A percentile compares a stretch with the other conserved stretches of the same genome.
phyloP scores from a whole-genome alignment of 1,140 invertebrate species.

The Cyphomyrmex costatus region DNA sequence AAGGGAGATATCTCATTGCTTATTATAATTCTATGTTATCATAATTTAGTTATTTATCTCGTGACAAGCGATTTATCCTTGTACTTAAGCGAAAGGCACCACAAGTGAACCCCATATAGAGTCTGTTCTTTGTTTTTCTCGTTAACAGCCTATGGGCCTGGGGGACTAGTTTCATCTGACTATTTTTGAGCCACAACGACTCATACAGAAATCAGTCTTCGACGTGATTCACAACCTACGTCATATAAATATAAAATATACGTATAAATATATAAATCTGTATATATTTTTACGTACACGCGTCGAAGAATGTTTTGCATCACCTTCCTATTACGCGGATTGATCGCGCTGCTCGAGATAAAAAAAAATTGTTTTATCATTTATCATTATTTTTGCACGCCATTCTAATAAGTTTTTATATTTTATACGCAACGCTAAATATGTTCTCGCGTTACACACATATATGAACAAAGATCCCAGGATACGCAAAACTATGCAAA shows the following conservation, averaged over 20 bases:
- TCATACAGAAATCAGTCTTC: constrained; percentile 78
- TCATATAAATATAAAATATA: constrained; percentile 53
- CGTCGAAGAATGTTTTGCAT: constrained; percentile 35
- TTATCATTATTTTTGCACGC: background rate
- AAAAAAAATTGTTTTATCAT: background rate
- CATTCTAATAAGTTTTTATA: background rate
- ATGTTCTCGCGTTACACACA: background rate
- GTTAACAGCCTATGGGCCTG: constrained; percentile 80
- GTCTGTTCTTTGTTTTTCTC: constrained; percentile 36
- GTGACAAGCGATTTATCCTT: constrained; percentile 63
- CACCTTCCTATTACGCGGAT: background rate
- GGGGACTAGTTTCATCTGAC: constrained; percentile 86
- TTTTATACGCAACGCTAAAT: background rate
- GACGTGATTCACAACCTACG: constrained; percentile 64
- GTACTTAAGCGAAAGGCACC: constrained; percentile 83
- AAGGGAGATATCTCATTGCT: constrained; percentile 40
- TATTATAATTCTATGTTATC: constrained; percentile 56
- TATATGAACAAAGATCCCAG: background rate
- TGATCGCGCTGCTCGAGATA: background rate
- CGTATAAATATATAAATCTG: constrained; percentile 27
- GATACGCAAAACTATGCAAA: constrained; percentile 13
- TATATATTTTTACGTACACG: constrained; percentile 21
- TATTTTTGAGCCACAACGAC: constrained; percentile 81
- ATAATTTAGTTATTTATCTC: constrained; percentile 33
- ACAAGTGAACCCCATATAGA: constrained; percentile 76